Evolutionary conservation across 2,113 vertebrate genomes (phyloP).

Genomic region (Salvelinus sp.): DNA sequence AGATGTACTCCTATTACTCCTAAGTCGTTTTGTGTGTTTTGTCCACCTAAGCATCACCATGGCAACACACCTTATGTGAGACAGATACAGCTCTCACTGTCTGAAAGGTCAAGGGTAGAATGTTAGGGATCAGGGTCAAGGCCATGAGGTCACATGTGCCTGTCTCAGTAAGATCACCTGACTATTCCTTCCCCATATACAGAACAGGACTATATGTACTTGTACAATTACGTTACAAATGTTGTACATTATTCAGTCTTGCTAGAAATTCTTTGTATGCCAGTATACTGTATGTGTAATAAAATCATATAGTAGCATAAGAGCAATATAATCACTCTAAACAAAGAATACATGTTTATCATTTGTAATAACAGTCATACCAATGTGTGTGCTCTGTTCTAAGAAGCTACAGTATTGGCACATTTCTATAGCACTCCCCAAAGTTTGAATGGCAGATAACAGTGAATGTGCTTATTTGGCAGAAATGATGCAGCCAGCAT

Average conservation of each 20-base stretch:
- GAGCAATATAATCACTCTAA: not conserved
- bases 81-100: not conserved
- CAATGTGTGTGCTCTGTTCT: not conserved
- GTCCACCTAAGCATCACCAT: not conserved
- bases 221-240: too few relatives aligned
- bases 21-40: not conserved
- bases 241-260: not conserved
- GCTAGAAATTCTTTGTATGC: not conserved
- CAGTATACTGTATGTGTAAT: not conserved
- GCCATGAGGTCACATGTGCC: not conserved
- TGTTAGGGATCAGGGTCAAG: not conserved
- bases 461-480: not conserved
- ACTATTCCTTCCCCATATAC: not conserved
- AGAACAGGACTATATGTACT: too few relatives aligned
- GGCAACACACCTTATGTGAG: not conserved
- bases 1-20: not conserved
- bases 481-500: slow-evolving; percentile 3
- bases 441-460: not conserved
- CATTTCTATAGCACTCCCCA: not conserved
- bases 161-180: not conserved
- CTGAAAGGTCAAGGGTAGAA: not conserved
- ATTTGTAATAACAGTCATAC: not conserved
- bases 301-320: not conserved
- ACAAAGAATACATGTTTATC: not conserved
- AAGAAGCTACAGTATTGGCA: not conserved